phyloP scores from a whole-genome alignment of 1,140 invertebrate species.

The Mesaphorura yosii region DNA sequence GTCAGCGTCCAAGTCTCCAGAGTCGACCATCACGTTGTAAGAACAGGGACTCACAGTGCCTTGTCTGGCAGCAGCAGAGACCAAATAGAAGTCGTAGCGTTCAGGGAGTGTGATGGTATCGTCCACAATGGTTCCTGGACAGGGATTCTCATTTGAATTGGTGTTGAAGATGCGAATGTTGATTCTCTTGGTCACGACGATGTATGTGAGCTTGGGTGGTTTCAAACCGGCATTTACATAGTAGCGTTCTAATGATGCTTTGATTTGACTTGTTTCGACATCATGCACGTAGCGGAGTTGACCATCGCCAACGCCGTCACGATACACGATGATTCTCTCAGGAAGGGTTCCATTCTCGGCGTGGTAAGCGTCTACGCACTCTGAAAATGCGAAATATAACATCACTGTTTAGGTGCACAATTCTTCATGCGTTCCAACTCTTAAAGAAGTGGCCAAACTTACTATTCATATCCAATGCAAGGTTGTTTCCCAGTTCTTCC shows the following conservation, averaged over 20 bases:
- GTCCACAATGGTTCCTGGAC: conserved; percentile 48
- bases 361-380: conserved; percentile 23
- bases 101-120: conserved; percentile 42
- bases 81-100: conserved; percentile 61
- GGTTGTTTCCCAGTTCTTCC: conserved; percentile 57
- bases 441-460: conserved; percentile 13
- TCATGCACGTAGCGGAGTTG: conserved; percentile 40
- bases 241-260: not conserved
- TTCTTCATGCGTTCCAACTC: not conserved
- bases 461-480: conserved; percentile 47
- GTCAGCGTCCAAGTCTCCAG: conserved; percentile 46
- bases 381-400: conserved; percentile 20
- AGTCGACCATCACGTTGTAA: conserved; percentile 63
- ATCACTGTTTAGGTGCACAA: conserved; percentile 5
- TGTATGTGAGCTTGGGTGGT: conserved; percentile 56
- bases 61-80: conserved; percentile 60
- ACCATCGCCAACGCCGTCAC: conserved; percentile 42
- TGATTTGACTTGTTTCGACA: conserved; percentile 35
- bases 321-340: conserved; percentile 33
- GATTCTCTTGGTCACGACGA: conserved; percentile 86
- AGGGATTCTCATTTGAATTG: conserved; percentile 46
- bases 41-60: conserved; percentile 69
- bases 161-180: too few relatives aligned
- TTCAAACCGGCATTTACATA: conserved; percentile 40
- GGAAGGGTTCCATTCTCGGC: conserved; percentile 31